These are phyloP conservation scores for Drosophila elegans DNA, from an alignment of 1,140 invertebrate species.

Conservation along the genomic window DNA sequence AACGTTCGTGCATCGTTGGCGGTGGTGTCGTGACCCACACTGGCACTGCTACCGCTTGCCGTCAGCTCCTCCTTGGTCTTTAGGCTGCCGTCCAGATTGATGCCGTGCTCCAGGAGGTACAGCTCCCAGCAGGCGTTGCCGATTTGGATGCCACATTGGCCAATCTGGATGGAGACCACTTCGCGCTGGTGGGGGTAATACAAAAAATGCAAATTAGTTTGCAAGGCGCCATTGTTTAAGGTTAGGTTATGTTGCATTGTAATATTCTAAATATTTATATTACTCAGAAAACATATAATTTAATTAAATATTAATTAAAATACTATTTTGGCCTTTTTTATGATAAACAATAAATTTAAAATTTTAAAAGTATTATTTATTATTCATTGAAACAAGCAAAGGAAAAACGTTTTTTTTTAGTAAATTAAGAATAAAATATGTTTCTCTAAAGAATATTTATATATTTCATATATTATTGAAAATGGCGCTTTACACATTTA, in stretches of 20 bases:
- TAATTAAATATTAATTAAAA: neutral
- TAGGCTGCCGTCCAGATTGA: conserved; percentile 87
- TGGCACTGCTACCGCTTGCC: conserved; percentile 68
- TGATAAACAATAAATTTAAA: too few species aligned
- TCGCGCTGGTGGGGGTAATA: conserved; percentile 85
- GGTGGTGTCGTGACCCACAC: conserved; percentile 51
- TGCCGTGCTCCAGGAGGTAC: conserved; percentile 91
- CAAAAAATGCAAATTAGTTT: neutral
- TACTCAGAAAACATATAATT: neutral
- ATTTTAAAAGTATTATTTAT: too few species aligned
- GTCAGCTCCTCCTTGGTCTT: conserved; percentile 70
- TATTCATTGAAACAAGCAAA: too few species aligned
- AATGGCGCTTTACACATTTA: too few species aligned
- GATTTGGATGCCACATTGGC: conserved; percentile 90
- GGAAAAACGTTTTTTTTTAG: too few species aligned
- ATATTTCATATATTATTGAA: too few species aligned
- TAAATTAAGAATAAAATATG: too few species aligned
- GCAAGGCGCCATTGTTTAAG: conserved; percentile 36
- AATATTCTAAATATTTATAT: neutral
- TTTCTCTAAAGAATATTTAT: too few species aligned
- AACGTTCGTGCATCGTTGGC: conserved; percentile 86
- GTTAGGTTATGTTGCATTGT: conserved; percentile 21
- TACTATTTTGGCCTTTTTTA: too few species aligned
- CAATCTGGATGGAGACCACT: conserved; percentile 89
- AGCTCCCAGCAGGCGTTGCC: conserved; percentile 93